These are phyloP conservation scores for Hyphantria cunea DNA, from an alignment of 1,140 invertebrate species.

Conservation along the genomic window DNA sequence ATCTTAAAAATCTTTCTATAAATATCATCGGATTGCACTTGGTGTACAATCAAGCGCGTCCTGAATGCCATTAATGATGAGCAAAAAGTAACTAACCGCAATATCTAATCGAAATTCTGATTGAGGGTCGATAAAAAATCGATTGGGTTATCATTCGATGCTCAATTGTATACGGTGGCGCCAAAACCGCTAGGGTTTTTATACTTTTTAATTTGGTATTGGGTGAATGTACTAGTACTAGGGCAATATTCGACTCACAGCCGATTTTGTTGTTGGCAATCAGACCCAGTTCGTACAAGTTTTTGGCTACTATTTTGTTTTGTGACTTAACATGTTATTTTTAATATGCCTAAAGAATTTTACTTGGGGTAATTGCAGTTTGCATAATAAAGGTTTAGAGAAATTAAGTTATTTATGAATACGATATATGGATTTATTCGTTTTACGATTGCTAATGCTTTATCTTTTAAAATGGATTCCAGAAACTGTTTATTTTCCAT, in stretches of 20 bases:
- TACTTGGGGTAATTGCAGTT: not conserved
- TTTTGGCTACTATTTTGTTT: not conserved
- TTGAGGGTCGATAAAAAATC: constrained; percentile 45
- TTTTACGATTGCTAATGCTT: too few species aligned
- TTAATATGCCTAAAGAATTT: not conserved
- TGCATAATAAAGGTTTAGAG: too few species aligned
- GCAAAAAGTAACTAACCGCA: constrained; percentile 32
- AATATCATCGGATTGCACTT: constrained; percentile 2
- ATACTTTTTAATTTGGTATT: constrained; percentile 37
- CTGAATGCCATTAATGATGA: too few species aligned
- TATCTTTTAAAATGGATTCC: too few species aligned
- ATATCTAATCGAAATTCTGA: constrained; percentile 46
- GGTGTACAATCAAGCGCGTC: constrained; percentile 4
- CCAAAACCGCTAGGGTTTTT: constrained; percentile 48
- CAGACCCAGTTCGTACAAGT: not conserved
- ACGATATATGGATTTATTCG: too few species aligned
- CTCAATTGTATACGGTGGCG: constrained; percentile 46
- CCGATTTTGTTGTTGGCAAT: constrained; percentile 3
- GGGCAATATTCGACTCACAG: constrained; percentile 15
- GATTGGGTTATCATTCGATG: constrained; percentile 29
- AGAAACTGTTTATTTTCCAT: too few species aligned
- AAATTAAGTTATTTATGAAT: too few species aligned
- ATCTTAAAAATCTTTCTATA: not conserved
- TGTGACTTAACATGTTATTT: not conserved
- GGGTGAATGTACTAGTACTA: constrained; percentile 44